Conservation (phyloP, 2,113 vertebrate species). For the Pterocles orientalis region DNA sequence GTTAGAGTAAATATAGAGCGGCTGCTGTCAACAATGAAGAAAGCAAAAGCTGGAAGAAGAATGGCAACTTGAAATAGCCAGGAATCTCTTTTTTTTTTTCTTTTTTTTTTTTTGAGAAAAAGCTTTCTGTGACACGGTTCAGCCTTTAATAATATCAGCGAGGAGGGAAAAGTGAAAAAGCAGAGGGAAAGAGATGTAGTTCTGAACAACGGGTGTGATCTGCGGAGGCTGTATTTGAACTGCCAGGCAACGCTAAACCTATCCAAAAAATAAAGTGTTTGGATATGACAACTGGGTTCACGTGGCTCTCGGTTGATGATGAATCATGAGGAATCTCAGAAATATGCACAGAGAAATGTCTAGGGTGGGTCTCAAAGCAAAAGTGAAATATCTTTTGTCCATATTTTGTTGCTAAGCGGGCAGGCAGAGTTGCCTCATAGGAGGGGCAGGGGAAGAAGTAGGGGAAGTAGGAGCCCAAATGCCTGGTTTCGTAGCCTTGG, state of each 20-base stretch:
- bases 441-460: neutral
- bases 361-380: slow-evolving; percentile 33
- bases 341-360: slow-evolving; percentile 15
- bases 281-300: neutral
- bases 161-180: neutral
- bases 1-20: slow-evolving; percentile 24
- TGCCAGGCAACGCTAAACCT: neutral
- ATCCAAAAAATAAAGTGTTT: neutral
- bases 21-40: neutral
- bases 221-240: neutral
- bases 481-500: neutral
- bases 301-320: neutral
- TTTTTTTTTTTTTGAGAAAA: neutral
- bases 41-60: neutral
- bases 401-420: neutral
- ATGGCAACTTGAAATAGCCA: neutral
- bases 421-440: neutral
- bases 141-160: neutral
- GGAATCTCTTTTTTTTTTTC: neutral
- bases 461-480: neutral
- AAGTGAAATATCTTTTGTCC: neutral
- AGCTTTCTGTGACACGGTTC: neutral
- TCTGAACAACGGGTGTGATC: neutral
- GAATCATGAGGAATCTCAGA: slow-evolving; percentile 45
- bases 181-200: rapidly evolving